A percentile compares a stretch with the other conserved stretches of the same genome.
These are phyloP conservation scores for Megaceryle torquata DNA, from an alignment of 2,113 vertebrate species.

Conservation along the genomic window DNA sequence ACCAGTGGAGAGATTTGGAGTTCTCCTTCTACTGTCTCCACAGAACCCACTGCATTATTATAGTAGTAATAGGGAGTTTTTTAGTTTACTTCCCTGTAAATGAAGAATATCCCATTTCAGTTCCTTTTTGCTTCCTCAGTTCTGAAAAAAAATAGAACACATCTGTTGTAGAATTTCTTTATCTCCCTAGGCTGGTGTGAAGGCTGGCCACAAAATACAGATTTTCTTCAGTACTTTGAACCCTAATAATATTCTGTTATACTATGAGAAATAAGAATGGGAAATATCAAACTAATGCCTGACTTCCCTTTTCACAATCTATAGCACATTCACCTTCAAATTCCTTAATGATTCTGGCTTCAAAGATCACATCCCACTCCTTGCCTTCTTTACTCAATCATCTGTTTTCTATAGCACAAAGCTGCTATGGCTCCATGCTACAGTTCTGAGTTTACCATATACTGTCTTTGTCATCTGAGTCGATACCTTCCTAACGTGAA, in stretches of 20 bases:
- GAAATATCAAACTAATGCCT: constrained; percentile 1
- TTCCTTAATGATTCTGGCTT: constrained; percentile 2
- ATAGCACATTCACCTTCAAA: background rate
- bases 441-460: background rate
- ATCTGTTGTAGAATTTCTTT: constrained; percentile 35
- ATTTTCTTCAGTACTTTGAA: constrained; percentile 1
- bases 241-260: background rate
- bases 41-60: background rate
- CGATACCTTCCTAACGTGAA: background rate
- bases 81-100: background rate
- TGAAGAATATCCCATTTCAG: background rate
- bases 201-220: background rate
- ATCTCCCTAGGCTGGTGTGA: constrained; percentile 6
- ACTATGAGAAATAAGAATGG: background rate
- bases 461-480: background rate
- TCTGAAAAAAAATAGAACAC: constrained; percentile 12
- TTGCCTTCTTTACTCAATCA: background rate
- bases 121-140: background rate
- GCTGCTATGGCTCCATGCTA: background rate
- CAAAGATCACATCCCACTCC: background rate
- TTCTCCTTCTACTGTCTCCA: background rate
- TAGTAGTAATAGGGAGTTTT: background rate
- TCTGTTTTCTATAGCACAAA: background rate
- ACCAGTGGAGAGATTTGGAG: background rate
- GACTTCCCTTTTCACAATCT: background rate